Evolutionary conservation across 2,797 vertebrate genomes (phyloP), one percentile per base, ranked within the genome.

Genomic region (Girardinus metallicus): DNA sequence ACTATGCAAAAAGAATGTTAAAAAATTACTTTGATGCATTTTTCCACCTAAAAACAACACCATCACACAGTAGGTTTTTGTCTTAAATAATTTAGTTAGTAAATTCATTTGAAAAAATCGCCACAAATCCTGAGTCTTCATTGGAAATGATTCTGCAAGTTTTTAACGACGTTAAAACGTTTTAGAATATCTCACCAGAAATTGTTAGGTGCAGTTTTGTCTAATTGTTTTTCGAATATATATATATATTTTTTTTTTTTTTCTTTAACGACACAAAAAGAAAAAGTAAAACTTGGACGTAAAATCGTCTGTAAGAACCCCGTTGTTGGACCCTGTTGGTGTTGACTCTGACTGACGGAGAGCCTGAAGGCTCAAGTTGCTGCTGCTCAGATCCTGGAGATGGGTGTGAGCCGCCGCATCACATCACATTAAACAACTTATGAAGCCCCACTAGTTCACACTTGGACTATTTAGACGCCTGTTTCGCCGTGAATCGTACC

Each of bases 331-430:
- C 64, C 51, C 21, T 21, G 36, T 68, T 51, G 49, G 16, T 81
- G 57, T 31, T 46, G 41, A n/a, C 49, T 74, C 68, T 71, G 77
- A 72, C 75, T 53, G 44, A 71, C 72, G 31, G 66, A 15, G 39
- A 60, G 73, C 36, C 23, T 23, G 29, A 7, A 47, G 79, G 83
- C 82, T 89, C 80, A 79, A 71, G 57, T 91, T 88, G 77, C 75
- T 43, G 75, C 78, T 49, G 77, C 85, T 47, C 23, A 57, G 31
- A 44, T 70, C 77, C 73, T 23, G 21, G 31, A 36, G 81, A 80
- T 55, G 77, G 81, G 43, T 77, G 85, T 77, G 87, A 79, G 85
- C 71, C 79, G 76, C 87, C 76, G 88, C 85, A 86, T 89, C 89
- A 84, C 86, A 90, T 23, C 4, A 73, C 72, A 23, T 71, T 29